Evolutionary conservation across 1,140 invertebrate species (phyloP).

Genomic region (Propsilocerus akamusi): DNA sequence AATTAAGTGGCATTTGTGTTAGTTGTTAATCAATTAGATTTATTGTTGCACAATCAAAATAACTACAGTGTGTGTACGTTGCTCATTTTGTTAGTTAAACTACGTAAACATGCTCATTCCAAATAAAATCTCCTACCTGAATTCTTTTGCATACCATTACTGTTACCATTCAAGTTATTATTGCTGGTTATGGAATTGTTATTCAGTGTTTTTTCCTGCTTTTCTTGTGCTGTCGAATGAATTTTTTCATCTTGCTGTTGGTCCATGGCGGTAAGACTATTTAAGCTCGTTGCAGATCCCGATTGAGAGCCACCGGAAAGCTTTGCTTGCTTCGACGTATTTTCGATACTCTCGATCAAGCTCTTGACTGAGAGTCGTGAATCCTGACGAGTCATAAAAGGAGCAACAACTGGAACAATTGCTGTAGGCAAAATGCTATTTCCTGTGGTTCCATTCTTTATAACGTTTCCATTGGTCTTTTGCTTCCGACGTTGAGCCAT

Average conservation of each 20-base stretch:
- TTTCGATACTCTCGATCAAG: conserved; percentile 78
- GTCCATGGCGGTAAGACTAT: conserved; percentile 13
- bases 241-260: conserved; percentile 8
- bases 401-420: background rate
- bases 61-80: background rate
- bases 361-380: conserved; percentile 72
- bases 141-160: conserved; percentile 1
- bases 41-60: background rate
- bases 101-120: background rate
- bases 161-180: background rate
- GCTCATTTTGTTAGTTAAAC: background rate
- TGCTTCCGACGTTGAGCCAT: conserved; percentile 35
- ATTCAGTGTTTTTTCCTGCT: background rate
- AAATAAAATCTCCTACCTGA: background rate
- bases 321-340: conserved; percentile 65
- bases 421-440: background rate
- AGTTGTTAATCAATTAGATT: background rate
- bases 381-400: conserved; percentile 39
- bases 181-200: background rate
- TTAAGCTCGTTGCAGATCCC: conserved; percentile 23
- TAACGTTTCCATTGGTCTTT: conserved; percentile 18
- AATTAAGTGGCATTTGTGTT: background rate
- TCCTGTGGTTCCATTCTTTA: background rate
- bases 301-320: conserved; percentile 25
- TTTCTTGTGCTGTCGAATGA: conserved; percentile 6